These are phyloP conservation scores for Parauchenoglanis ngamensis DNA, from an alignment of 2,797 vertebrate genomes.

Conservation along the genomic window DNA sequence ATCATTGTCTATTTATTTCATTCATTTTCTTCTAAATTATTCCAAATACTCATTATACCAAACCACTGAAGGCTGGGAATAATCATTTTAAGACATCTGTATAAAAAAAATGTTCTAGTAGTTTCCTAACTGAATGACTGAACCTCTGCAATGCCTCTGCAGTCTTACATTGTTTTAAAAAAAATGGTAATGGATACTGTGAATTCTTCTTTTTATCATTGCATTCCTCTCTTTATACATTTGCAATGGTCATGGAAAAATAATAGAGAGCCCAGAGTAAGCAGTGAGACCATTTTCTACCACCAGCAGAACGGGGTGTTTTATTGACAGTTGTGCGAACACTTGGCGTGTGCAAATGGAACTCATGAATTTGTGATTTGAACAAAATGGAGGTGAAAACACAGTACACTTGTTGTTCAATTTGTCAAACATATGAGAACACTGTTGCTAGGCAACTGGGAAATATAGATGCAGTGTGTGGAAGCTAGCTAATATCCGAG, in stretches of 20 bases:
- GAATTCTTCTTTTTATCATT: no score
- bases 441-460: constrained; percentile 22
- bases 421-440: neutral
- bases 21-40: neutral
- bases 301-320: neutral
- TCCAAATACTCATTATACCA: neutral
- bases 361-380: constrained; percentile 17
- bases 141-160: neutral
- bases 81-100: neutral
- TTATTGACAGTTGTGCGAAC: neutral
- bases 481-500: constrained; percentile 5
- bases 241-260: neutral
- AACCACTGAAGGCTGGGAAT: neutral
- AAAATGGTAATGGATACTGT: neutral
- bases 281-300: neutral
- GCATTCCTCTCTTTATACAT: no score
- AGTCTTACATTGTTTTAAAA: neutral
- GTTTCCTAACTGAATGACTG: neutral
- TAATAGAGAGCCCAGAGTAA: neutral
- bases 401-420: neutral
- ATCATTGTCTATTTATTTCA: neutral
- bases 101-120: neutral
- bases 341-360: neutral
- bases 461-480: neutral
- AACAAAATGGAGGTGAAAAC: neutral